Base-by-base conservation (phyloP, 2,113 vertebrate genomes). In the Coregonus clupeaformis region DNA sequence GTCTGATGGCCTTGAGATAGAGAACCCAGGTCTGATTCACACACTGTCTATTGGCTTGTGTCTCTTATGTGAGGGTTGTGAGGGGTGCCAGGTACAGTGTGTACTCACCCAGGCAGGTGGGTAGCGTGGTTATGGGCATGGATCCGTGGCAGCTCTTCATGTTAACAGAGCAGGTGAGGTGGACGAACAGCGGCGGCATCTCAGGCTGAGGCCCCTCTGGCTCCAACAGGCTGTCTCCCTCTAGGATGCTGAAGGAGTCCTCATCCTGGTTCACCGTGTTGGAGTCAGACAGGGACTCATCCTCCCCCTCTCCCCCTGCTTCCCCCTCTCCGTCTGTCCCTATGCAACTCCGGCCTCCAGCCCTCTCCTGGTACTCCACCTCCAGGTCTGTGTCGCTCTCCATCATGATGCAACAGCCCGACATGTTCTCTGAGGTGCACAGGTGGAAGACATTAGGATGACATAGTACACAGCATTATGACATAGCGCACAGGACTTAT, bases 311-410 rank as follows among this genome's bases (percentile, higher is more conserved):
- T 42, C 36, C 36, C 36, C 9, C 36, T 3, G 36, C 36, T 42
- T 42, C 36, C 9, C 36, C 36, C 4, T 52, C 49, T 52, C 14
- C 69, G 2, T 81, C 88, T 1, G 47, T 70, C 0, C 47, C 32
- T 30, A 12, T 82, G 81, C 62, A 90, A 88, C 20, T 88, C 89
- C 0, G 76, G 20, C 55, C 29, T 12, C 92, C 94, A 16, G 89
- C 85, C 30, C 91, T 93, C 69, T 98, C 96, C 4, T 95, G 93
- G 42, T 99, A 99, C 82, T 98, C 97, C 45, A 99, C 97, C 70
- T 97, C 96, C 84, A 99, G 80, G 74, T 99, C 98, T 0, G 96
- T 94, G 91, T 99, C 98, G 0, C 98, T 99, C 86, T 99, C 98
- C 0, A 96, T 97, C 83, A 94, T 92, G 64, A 96, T 92, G 79